Base-by-base conservation (phyloP, 1,140 invertebrate species). In the Aphelinus certus region DNA sequence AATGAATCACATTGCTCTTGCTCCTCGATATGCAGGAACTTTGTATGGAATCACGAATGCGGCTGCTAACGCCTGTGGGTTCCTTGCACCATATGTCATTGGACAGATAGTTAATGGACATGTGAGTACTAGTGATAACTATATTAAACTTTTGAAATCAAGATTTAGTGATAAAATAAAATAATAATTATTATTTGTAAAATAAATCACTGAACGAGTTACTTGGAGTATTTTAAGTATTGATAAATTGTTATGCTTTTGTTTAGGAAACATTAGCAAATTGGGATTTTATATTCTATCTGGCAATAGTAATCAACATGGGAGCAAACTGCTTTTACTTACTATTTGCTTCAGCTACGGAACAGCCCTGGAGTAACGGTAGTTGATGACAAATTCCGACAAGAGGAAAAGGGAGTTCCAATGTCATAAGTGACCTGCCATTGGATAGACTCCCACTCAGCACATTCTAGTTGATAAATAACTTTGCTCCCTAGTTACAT, bases 21-120 rank as follows among this genome's bases (percentile, higher is more conserved):
- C 95, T 77, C 95, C 95, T 5, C 91, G 92, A 83, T 95, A 91
- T 85, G 95, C 95, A 7, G 95, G 95, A 78, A 95, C 94, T 1
- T 91, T 97, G 88, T 96, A 96, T 86, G 95, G 95, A 3, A 91
- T 97, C 42, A 95, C 95, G 5, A 97, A 97, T 86, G 94, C 94
- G 1, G 92, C 94, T 42, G 92, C 94, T 3, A 97, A 96, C 81
- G 91, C 94, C 53, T 95, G 95, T 79, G 95, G 95, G 9, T 96
- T 97, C 82, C 83, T 97, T 62, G 95, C 95, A 55, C 96, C 96
- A 1, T 94, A 93, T 79, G 89, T 95, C 26, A 93, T 94, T 61
- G 94, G 94, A 47, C 84, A 89, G 62, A 91, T 94, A 55, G 93
- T 94, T 49, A 88, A 91, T 79, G 92, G 92, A 72, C 90, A 92